Conservation (phyloP, 2,113 vertebrate genomes). For the Dipodomys merriami region DNA sequence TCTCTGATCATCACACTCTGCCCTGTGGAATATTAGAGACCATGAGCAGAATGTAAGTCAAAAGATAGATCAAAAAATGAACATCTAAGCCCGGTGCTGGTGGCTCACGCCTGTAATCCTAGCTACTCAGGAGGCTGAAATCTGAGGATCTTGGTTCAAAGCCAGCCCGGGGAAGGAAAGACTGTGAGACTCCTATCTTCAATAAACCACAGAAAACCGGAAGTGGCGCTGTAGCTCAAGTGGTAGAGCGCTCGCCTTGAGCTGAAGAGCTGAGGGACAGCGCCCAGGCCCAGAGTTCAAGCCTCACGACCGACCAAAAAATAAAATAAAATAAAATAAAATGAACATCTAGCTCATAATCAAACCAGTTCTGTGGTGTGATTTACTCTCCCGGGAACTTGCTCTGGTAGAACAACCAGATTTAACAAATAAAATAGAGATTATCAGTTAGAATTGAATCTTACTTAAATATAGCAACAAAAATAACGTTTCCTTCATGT, state of each 20-base stretch:
- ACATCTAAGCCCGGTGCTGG: not conserved
- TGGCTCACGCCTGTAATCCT: no score
- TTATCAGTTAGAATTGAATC: not conserved
- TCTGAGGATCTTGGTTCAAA: no score
- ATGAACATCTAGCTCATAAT: not conserved
- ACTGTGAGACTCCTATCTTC: no score
- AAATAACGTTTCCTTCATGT: not conserved
- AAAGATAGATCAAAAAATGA: not conserved
- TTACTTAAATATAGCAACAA: not conserved
- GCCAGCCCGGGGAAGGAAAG: no score
- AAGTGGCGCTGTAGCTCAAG: no score
- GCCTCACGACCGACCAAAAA: no score
- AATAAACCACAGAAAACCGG: no score
- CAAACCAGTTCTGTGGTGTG: not conserved
- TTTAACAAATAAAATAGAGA: not conserved
- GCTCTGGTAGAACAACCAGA: not conserved
- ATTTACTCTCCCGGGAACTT: not conserved
- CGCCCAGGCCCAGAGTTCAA: no score
- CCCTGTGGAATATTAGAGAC: not conserved
- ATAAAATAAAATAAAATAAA: not conserved
- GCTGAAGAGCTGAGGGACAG: no score
- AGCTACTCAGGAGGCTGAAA: no score
- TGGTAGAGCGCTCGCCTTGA: no score
- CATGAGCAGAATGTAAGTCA: not conserved
- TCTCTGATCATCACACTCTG: not conserved